A percentile compares a stretch with the other conserved stretches of the same genome.
phyloP scores from a whole-genome alignment of 23 tunicate genomes.

The Aplidium turbinatum region DNA sequence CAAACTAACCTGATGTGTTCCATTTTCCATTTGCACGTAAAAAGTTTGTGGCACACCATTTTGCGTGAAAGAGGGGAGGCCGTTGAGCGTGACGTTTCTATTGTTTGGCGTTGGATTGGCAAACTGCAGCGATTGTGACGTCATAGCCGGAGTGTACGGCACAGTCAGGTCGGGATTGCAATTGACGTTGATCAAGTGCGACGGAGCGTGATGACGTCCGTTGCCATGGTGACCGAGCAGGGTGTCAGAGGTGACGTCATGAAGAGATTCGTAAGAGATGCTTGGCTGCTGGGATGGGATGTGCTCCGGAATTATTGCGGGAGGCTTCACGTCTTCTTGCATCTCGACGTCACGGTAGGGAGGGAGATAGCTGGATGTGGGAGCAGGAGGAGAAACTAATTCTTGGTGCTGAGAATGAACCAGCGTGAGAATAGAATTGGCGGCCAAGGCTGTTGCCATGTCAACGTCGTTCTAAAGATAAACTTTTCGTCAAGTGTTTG shows the following conservation, averaged over 20 bases:
- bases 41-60: constrained; percentile 11
- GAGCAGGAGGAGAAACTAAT: constrained; percentile 2
- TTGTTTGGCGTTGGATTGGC: neutral
- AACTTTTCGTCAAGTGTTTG: no score
- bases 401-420: neutral
- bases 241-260: constrained; percentile 45
- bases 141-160: constrained; percentile 11
- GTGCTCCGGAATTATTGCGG: constrained; percentile 10
- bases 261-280: constrained; percentile 48
- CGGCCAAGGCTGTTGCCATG: no score
- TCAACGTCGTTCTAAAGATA: no score
- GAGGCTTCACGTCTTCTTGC: constrained; percentile 20
- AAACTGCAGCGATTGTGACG: constrained; percentile 29
- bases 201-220: constrained; percentile 20
- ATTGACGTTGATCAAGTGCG: constrained; percentile 14
- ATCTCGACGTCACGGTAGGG: constrained; percentile 22
- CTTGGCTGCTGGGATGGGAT: constrained; percentile 11
- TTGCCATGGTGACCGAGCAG: constrained; percentile 12
- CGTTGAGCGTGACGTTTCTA: constrained; percentile 5
- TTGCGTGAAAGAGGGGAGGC: neutral
- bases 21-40: constrained; percentile 75
- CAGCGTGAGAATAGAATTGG: no score
- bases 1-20: constrained; percentile 62
- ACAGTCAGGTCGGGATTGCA: constrained; percentile 2
- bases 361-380: constrained; percentile 24